Base-by-base conservation (phyloP, 1,140 invertebrate genomes). In the Vanessa tameamea region DNA sequence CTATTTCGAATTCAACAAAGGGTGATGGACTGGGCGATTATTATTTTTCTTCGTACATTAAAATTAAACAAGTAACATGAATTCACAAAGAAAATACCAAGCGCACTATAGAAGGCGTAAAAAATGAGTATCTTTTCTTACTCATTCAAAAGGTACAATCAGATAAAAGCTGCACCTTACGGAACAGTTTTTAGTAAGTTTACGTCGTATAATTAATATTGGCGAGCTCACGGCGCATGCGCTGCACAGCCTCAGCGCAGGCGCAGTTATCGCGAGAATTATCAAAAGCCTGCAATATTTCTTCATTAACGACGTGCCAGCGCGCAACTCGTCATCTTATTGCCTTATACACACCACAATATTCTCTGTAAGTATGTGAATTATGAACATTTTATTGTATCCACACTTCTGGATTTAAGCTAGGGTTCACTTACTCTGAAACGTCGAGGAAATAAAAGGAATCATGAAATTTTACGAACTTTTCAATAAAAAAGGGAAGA, bases 251-350 rank as follows among this genome's bases (percentile, higher is more conserved):
- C 14, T 31, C 57, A n/a, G 73, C 73, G 73, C 70, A 47, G 86
- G 80, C 78, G 77, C 83, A 67, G 72, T 83, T 90, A 91, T 91
- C 90, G 79, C 74, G 77, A 74, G 77, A 76, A 77, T 87, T 89
- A 92, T 91, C 90, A 87, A 79, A 82, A 83, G 78, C 77, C 72
- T 67, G 88, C 87, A 85, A 92, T 92, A 92, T 92, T 91, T 92
- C 90, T 91, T 91, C 90, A 92, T 92, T 92, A 92, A 90, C 80
- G 83, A 88, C 84, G 79, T 79, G 79, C 80, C 82, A 83, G 79
- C 75, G 79, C 75, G 76, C 78, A 73, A 66, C 81, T 78, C 82
- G 77, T 85, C 81, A 82, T 82, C 81, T 84, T 83, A 83, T 71
- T 73, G 79, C 73, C 66, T 71, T 69, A 61, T 64, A 63, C 61